Base-by-base conservation (phyloP, 2,888 invertebrate genomes). In the Lasioglossum leucozonium region DNA sequence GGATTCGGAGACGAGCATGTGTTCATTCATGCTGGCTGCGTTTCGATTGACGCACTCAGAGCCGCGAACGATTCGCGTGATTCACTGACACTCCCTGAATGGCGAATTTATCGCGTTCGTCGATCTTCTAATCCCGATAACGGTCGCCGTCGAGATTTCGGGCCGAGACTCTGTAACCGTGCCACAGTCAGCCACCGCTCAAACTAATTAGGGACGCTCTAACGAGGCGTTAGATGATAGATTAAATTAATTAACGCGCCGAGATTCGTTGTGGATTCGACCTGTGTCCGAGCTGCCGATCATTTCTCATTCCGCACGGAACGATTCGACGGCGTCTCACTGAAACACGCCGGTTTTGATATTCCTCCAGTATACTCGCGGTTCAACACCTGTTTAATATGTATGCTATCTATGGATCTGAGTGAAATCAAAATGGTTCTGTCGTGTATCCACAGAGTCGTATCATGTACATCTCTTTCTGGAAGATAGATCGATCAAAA, bases 1-100 rank as follows among this genome's bases (percentile, higher is more conserved):
- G 37, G 69, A 79, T 85, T 77, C 75, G 79, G 51, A 67, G 73
- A 11, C 18, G 40, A 67, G 37, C 11, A 18, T 26, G 62, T 85
- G 77, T 86, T 91, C 87, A 90, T 89, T 91, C 89, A 92, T 91
- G 88, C 91, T 85, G 37, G 79, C 74, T 86, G 82, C 89, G 91
- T 89, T 62, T 87, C 88, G 88, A 85, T 85, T 89, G 92, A 91
- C 90, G 90, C 86, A 91, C 80, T 82, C 76, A 67, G 55, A 81
- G 78, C 77, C 73, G 58, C 67, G 79, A 72, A 51, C 8, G 51
- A 51, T 51, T 51, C 51, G 3, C 10, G 85, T 89, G 91, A 91
- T 86, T 91, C 89, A 91, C 44, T 73, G 83, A 83, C 86, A 69
- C 78, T 86, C 81, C 81, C 75, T 88, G 85, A 89, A 90, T 87